Evolutionary conservation across 2,797 vertebrate genomes (phyloP), one percentile per base, ranked within the genome.

Genomic region (Buphagus erythrorhynchus): DNA sequence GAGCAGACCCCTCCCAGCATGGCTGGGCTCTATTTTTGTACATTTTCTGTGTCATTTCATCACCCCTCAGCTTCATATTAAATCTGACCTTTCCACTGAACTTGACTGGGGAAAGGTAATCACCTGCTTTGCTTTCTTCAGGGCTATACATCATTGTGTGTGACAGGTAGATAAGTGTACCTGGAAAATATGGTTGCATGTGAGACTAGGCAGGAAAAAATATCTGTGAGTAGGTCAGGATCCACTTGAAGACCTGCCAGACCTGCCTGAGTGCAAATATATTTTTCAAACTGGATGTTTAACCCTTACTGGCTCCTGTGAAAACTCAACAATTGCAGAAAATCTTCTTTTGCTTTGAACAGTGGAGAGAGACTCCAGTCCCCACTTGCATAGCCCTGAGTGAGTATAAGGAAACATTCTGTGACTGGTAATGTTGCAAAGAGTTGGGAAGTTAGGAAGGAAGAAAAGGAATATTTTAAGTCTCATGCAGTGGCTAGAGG

Each of bases 21-120:
- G 71, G 66, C 71, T 48, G 17, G 0, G 0, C 43, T 92, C 85
- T 72, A 36, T 74, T 95, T 89, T 40, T 55, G 72, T 29, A 24
- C 38, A 3, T 83, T 86, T 73, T 87, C 93, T 94, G 74, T 94
- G 95, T 88, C 80, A 45, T 80, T 93, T 89, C 72, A 79, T 84
- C 1, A 0, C 33, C 63, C 61, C 86, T 61, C 85, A 46, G 80
- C 91, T 93, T 90, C 77, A 5, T n/a, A 80, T 94, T 95, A 92
- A 94, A 87, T 55, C 81, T 94, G 91, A 91, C 76, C 94, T 96
- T 97, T 93, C 91, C 20, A 5, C 81, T 33, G 42, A 73, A 40
- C 82, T 72, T 68, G 68, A 46, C 73, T 54, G 65, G 49, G 58
- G 82, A 83, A 76, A 90, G 54, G 54, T 36, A 84, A 93, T 93